A percentile compares a stretch with the other conserved stretches of the same genome.
Evolutionary conservation across 1,140 invertebrate genomes (phyloP).

Genomic region (Lasioglossum baleicum): DNA sequence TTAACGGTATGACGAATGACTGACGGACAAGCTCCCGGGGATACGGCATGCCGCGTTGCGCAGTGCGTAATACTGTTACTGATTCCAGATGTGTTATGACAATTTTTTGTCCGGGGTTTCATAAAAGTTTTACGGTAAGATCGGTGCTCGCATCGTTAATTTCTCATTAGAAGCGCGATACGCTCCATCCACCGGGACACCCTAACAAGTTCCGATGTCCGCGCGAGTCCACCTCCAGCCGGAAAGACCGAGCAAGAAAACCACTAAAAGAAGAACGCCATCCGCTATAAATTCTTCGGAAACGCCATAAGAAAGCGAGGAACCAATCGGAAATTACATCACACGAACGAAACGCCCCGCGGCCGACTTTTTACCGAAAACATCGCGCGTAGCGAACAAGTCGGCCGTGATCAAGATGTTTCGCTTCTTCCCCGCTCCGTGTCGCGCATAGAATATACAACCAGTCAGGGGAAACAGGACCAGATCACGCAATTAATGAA

Average conservation of each 20-base stretch:
- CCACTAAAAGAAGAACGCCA: too few species aligned
- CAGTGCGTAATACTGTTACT: not conserved
- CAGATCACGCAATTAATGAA: not conserved
- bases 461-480: not conserved
- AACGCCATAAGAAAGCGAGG: not conserved
- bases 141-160: not conserved
- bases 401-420: slow-evolving; percentile 13
- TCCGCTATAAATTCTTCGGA: not conserved
- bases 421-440: not conserved
- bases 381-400: not conserved
- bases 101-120: not conserved
- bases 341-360: not conserved
- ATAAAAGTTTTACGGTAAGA: not conserved
- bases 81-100: not conserved
- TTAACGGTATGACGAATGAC: not conserved
- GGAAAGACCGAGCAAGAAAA: not conserved
- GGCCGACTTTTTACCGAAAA: slow-evolving; percentile 14
- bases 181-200: not conserved
- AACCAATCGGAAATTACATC: slow-evolving; percentile 40
- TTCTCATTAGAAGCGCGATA: not conserved
- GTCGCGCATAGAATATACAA: not conserved
- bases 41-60: not conserved
- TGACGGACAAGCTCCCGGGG: not conserved
- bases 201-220: not conserved
- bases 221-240: not conserved